Conservation (phyloP, 2,113 vertebrate genomes). For the Monarcha castaneiventris region DNA sequence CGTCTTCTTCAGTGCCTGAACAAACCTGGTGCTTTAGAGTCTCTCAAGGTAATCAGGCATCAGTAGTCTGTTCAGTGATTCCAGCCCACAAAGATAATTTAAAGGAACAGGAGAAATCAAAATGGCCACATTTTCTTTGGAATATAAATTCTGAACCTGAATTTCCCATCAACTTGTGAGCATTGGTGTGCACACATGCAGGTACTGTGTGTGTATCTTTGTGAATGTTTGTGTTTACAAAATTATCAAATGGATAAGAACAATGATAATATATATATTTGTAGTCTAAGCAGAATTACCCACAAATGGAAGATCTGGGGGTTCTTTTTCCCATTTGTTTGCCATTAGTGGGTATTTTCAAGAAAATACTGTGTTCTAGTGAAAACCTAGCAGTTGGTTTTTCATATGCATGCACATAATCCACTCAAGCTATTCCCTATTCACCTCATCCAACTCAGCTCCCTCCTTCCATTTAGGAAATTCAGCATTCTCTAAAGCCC, state of each 20-base stretch:
- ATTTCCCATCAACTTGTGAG: neutral
- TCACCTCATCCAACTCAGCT: neutral
- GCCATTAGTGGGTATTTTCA: neutral
- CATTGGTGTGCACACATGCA: rapidly evolving
- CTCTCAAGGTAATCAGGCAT: neutral
- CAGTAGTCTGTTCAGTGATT: neutral
- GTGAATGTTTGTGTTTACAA: neutral
- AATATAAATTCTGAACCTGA: neutral
- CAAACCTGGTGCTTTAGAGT: neutral
- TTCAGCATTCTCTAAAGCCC: constrained; percentile 50
- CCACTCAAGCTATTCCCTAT: constrained; percentile 1
- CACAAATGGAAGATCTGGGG: neutral
- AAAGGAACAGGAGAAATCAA: neutral
- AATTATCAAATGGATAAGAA: neutral
- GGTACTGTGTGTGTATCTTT: neutral
- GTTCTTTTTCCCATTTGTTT: neutral
- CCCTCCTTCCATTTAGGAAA: constrained; percentile 34
- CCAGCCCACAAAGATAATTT: neutral
- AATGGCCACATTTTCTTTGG: neutral
- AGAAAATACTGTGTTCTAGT: neutral
- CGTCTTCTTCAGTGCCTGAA: neutral
- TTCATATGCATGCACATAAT: neutral
- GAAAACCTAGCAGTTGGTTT: neutral
- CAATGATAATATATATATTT: neutral
- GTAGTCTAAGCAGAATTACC: neutral